phyloP scores from a whole-genome alignment of 2,113 vertebrate genomes.

The Chaenocephalus aceratus region DNA sequence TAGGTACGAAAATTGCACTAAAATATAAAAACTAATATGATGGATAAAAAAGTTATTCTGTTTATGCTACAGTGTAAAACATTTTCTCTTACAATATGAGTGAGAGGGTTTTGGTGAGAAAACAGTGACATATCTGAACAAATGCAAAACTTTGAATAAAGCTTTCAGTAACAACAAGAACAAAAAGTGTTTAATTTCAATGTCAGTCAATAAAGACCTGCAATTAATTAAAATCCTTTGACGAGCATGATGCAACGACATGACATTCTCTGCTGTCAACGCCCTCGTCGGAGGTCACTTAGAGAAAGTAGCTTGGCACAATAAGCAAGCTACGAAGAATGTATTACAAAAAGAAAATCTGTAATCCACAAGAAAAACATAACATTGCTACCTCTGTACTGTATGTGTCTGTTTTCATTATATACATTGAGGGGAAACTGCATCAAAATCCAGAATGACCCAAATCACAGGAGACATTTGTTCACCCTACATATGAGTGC shows the following conservation, averaged over 20 bases:
- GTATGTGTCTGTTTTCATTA: not conserved
- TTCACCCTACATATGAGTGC: slow-evolving; percentile 1
- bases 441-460: not conserved
- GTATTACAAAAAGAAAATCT: not conserved
- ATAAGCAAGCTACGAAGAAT: not conserved
- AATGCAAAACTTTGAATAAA: slow-evolving; percentile 2
- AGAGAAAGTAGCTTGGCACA: not conserved
- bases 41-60: not conserved
- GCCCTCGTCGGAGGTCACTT: not conserved
- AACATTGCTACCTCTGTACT: not conserved
- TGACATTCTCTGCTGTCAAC: slow-evolving; percentile 13
- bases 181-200: not conserved
- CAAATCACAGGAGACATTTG: not conserved
- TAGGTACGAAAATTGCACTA: not conserved
- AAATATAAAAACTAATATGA: not conserved
- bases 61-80: not conserved
- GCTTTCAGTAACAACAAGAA: not conserved
- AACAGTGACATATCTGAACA: not conserved
- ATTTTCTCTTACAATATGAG: not conserved
- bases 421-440: not conserved
- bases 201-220: not conserved
- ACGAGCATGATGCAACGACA: slow-evolving; percentile 1
- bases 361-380: too few relatives aligned
- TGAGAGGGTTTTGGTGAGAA: not conserved
- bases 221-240: slow-evolving; percentile 17